Base-by-base conservation (phyloP, 2,888 invertebrate species). In the Elmis aenea region DNA sequence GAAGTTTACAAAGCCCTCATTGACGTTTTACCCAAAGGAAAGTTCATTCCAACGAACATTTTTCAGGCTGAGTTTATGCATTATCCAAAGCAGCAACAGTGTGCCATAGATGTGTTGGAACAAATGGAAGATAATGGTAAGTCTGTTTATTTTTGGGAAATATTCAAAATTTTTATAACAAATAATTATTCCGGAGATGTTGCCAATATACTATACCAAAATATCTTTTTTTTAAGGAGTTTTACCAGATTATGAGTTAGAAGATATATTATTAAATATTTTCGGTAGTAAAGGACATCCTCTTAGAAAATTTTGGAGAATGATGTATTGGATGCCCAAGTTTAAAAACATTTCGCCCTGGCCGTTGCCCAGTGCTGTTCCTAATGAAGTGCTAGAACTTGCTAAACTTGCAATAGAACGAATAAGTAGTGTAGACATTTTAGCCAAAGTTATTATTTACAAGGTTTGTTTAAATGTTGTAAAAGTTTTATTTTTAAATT, bases 11-110 rank as follows among this genome's bases (percentile, higher is more conserved):
- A 90, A 66, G 76, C 81, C 11, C 59, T 96, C 28, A 69, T 95
- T 21, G 81, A 92, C 60, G 76, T 94, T 22, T 73, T 96, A 63
- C 92, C 94, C 0, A 88, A 93, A 67, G 90, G 91, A 24, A 85
- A 79, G 64, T 85, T 92, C 68, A 79, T 95, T 46, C 83, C 97
- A 0, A 69, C 69, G 18, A 93, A 87, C 62, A 69, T 82, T 24
- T 81, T 89, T 66, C 90, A 95, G 74, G 79, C 83, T 0, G 91
- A 93, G 66, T 88, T 94, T 55, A 79, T 85, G 79, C 92, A 95
- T 64, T 96, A 87, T 70, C 94, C 95, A 0, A 89, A 89, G 62
- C 97, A 99, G 59, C 97, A 99, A 58, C 85, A 92, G 45, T 91
- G 92, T 67, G 85, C 85, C 21, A 79, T 94, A n/a, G 87, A 88